Evolutionary conservation across 2,797 vertebrate genomes (phyloP), one percentile per base, ranked within the genome.

Genomic region (Gobionotothen gibberifrons): DNA sequence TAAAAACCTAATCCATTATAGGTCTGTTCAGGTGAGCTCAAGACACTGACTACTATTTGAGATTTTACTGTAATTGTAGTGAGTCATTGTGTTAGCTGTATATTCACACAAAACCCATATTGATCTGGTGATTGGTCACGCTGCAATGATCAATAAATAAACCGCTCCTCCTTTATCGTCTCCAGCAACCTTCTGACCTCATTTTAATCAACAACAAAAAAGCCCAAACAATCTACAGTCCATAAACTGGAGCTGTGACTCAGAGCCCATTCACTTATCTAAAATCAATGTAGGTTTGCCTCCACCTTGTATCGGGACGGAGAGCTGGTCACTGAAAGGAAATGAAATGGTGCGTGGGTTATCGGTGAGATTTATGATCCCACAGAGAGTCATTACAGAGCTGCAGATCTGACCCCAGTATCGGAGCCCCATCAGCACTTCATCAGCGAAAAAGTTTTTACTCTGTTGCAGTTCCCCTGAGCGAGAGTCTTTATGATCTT

Each of bases 131-230:
- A 15, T 0, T 4, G 14, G 47, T 5, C 32, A 53, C 39, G 10
- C 5, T 5, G 3, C 3, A 43, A 13, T 53, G 53, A 66, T 55
- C 42, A 47, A 51, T 63, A 53, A 55, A 26, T 56, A 36, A 53
- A n/a, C 15, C 9, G 36, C n/a, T 54, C 43, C 60, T 56, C 48
- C 17, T 59, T 43, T 5, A 17, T 47, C 0, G 0, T 58, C 9
- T 13, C 39, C 36, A 22, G 4, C 55, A 15, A 75, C 72, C 68
- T 53, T 21, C 26, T 81, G 69, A 76, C 73, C 72, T 70, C 17
- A 0, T 21, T 49, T 8, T 26, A 14, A 55, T 72, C 54, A 26
- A 26, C 42, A 22, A 22, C 22, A 44, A 16, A 68, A 60, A n/a
- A 3, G 15, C 29, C 1, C 43, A 16, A 44, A 49, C 39, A 12